Base-by-base conservation (phyloP, 2,113 vertebrate genomes). In the Thalassoma bifasciatum region DNA sequence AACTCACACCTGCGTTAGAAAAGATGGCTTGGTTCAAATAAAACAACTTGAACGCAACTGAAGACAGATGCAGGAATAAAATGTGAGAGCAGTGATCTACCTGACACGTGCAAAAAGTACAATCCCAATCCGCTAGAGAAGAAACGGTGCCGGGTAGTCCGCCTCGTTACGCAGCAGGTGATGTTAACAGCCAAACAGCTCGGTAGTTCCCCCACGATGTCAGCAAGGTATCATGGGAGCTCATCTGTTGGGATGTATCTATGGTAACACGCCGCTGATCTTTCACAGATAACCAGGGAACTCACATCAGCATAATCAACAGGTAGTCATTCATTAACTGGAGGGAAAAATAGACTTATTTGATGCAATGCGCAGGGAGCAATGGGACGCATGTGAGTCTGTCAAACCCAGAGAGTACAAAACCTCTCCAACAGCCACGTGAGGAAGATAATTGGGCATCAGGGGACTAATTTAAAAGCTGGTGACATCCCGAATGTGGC, bases 171-270 rank as follows among this genome's bases (percentile, higher is more conserved):
- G 38, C 69, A 64, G 44, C 67, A 72, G 72, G 62, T 79, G 78
- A 36, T 34, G 36, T 21, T 40, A 24, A 30, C 37, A 81, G 61
- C 24, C 72, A 13, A 46, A 19, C 26, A 21, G 23, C 1, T 63
- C 19, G 60, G 70, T n/a, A 22, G 47, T 40, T 52, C 60, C 42
- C 53, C 72, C 50, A 23, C 42, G 46, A n/a, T 79, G 62, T 22
- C 62, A 46, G 64, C 69, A 26, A 42, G 46, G 82, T 59, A 72
- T 89, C 86, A 77, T 40, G 85, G 88, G 89, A 92, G 72, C 66
- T 85, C 83, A 75, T 82, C 70, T 89, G 88, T 90, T 92, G 78
- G 83, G 71, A 65, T 40, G 94, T 95, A 91, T 86, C 94, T 91
- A 92, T 93, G 92, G 94, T 72, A 92, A 95, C 94, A 75, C 61